These are phyloP conservation scores for Platysteira castanea DNA, from an alignment of 2,113 vertebrate species.

Conservation along the genomic window DNA sequence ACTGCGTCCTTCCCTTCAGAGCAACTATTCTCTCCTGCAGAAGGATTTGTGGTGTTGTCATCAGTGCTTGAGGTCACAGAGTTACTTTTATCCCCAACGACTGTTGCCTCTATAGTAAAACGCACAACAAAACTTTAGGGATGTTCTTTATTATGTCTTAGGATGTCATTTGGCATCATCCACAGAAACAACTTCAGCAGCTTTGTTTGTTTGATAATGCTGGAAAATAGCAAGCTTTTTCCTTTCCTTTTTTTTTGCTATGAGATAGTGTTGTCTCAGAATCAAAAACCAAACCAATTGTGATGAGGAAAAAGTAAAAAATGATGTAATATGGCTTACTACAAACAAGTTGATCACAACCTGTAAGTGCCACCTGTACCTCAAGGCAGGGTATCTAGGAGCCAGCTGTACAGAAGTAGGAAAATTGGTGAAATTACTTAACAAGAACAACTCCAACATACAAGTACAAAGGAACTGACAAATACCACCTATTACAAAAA, in stretches of 20 bases:
- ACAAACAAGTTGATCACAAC: not conserved
- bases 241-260: not conserved
- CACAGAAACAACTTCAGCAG: constrained; percentile 34
- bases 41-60: constrained; percentile 75
- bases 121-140: constrained; percentile 77
- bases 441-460: not conserved
- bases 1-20: constrained; percentile 80
- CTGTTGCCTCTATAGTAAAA: constrained; percentile 81
- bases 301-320: not conserved
- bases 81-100: constrained; percentile 79
- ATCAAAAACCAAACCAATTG: not conserved
- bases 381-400: not conserved
- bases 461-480: not conserved
- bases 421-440: not conserved
- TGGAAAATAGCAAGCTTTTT: not conserved
- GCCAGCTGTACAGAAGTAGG: not conserved
- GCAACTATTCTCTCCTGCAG: constrained; percentile 76
- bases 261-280: not conserved
- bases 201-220: not conserved
- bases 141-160: constrained; percentile 60
- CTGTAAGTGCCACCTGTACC: not conserved
- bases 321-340: not conserved
- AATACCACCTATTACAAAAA: not conserved
- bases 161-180: constrained; percentile 37
- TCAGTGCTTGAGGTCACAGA: constrained; percentile 72